These are phyloP conservation scores for Andrena fulva DNA, from an alignment of 2,888 invertebrate genomes.

Conservation along the genomic window DNA sequence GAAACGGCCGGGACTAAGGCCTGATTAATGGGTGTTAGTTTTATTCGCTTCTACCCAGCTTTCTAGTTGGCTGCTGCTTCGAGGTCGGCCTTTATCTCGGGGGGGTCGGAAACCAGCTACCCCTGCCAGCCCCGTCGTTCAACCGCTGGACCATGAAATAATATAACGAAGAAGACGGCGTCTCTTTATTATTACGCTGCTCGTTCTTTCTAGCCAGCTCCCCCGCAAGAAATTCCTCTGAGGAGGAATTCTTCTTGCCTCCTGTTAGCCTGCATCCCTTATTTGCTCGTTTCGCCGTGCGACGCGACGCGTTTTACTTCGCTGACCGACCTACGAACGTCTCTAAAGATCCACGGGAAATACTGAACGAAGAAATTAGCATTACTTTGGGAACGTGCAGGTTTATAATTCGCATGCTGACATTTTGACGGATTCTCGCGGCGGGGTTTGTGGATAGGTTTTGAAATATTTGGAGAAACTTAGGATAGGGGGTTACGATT, in stretches of 20 bases:
- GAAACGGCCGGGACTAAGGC: constrained; percentile 73
- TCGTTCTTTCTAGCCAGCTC: background rate
- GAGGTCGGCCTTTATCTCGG: constrained; percentile 78
- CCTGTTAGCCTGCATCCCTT: constrained; percentile 11
- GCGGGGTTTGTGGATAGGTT: background rate
- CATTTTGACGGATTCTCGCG: background rate
- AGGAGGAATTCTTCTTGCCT: constrained; percentile 1
- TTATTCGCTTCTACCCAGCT: constrained; percentile 75
- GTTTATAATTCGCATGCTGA: background rate
- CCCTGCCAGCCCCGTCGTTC: constrained; percentile 33
- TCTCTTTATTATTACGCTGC: constrained; percentile 44
- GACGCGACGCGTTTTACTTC: background rate
- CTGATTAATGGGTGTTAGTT: constrained; percentile 83
- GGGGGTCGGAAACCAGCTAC: constrained; percentile 49
- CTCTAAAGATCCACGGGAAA: background rate
- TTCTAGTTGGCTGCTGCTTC: constrained; percentile 63
- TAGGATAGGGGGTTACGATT: too few species aligned
- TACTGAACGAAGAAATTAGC: background rate
- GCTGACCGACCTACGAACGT: background rate
- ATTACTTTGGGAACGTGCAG: background rate
- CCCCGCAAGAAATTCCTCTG: constrained; percentile 2
- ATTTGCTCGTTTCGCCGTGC: background rate
- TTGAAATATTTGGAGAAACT: background rate
- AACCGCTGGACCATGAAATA: constrained; percentile 40
- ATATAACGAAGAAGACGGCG: constrained; percentile 53